phyloP scores from a whole-genome alignment of 2,113 vertebrate genomes.

The Callospermophilus lateralis region DNA sequence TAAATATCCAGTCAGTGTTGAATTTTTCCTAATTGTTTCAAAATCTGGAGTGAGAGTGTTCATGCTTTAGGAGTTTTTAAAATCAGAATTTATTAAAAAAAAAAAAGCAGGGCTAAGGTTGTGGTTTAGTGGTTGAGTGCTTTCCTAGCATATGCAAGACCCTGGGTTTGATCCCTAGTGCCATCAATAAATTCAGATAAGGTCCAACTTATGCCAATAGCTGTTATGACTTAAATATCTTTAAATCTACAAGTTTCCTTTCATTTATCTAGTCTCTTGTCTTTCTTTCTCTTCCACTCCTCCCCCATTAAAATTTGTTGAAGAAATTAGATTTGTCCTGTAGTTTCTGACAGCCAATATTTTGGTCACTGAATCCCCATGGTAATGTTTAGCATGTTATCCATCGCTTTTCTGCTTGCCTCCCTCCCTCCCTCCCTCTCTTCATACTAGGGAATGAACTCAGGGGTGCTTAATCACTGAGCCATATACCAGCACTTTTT shows the following conservation, averaged over 20 bases:
- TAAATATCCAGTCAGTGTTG: conserved; percentile 31
- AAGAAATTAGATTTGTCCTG: background rate
- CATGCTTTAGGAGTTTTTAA: conserved; percentile 30
- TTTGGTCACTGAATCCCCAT: background rate
- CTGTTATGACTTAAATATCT: background rate
- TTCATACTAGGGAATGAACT: too few relatives aligned
- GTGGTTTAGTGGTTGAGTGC: background rate
- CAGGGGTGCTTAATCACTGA: too few relatives aligned
- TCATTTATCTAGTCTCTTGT: background rate
- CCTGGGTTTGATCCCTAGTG: background rate
- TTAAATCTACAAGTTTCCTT: background rate
- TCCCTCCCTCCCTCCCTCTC: background rate
- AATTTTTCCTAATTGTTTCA: conserved; percentile 24
- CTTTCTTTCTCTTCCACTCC: too few relatives aligned
- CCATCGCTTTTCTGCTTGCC: background rate
- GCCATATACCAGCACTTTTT: too few relatives aligned
- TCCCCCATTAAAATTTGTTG: background rate
- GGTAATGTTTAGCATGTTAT: background rate
- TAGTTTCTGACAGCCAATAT: conserved; percentile 8
- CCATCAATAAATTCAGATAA: background rate
- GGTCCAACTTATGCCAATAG: background rate
- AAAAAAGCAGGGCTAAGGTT: background rate
- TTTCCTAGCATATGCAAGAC: background rate
- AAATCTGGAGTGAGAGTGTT: background rate
- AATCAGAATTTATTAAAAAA: background rate